Conservation (phyloP, 2,888 invertebrate species). For the Petrophora chlorosata region DNA sequence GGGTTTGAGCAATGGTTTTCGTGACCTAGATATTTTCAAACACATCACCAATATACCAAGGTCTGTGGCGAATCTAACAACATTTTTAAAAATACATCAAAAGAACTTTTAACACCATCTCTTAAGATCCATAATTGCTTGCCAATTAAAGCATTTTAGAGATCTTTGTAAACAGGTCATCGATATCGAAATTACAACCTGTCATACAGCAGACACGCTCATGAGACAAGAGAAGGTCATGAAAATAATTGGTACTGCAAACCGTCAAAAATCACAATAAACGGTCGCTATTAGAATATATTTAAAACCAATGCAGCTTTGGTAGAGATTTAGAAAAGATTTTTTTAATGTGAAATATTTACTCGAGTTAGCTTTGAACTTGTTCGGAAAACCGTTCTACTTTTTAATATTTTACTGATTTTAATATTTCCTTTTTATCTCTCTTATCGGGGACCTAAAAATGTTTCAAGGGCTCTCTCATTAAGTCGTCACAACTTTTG, state of each 20-base stretch:
- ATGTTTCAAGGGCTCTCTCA: too few relatives aligned
- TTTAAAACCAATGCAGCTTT: constrained; percentile 30
- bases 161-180: constrained; percentile 48
- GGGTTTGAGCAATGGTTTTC: constrained; percentile 75
- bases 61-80: constrained; percentile 40
- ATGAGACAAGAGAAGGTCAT: constrained; percentile 72
- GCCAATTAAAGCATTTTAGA: constrained; percentile 32
- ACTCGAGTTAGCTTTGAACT: too few relatives aligned
- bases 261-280: constrained; percentile 36
- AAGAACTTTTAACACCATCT: constrained; percentile 29
- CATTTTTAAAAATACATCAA: constrained; percentile 33
- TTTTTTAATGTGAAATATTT: too few relatives aligned
- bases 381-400: too few relatives aligned
- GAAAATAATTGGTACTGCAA: constrained; percentile 57
- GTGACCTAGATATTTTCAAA: constrained; percentile 79
- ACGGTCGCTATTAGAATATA: constrained; percentile 18
- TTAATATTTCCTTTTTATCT: too few relatives aligned
- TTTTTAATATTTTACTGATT: too few relatives aligned
- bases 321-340: too few relatives aligned
- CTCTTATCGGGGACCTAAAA: too few relatives aligned
- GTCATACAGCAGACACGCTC: constrained; percentile 76
- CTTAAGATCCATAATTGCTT: constrained; percentile 45
- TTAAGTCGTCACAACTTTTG: too few relatives aligned
- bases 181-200: constrained; percentile 75
- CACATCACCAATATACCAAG: constrained; percentile 52